Base-by-base conservation (phyloP, 1,140 invertebrate species). In the Portunus trituberculatus region DNA sequence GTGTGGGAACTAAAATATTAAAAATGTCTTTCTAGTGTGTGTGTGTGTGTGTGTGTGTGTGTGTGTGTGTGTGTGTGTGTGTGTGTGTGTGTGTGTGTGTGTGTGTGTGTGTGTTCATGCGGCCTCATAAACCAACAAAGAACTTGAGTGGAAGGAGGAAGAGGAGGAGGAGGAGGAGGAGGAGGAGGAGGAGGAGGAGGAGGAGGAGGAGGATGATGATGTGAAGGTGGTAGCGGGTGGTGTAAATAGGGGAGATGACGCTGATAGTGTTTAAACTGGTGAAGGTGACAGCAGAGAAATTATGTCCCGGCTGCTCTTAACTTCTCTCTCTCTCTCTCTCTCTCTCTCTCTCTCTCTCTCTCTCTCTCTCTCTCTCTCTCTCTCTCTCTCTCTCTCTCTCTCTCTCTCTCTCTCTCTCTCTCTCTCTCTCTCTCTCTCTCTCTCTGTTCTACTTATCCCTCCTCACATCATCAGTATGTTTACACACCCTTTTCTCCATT, bases 311-410 rank as follows among this genome's bases (percentile, higher is more conserved):
- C n/a, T 76, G 67, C 67, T 76, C 67, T 76, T 76, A 76, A n/a
- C 6, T 76, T 10, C 52, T 59, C 52, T 59, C 52, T 59, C 52
- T 59, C 52, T 59, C 52, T 59, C 52, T 59, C 52, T 59, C 52
- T 59, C 52, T 59, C 52, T 59, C 52, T 59, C 52, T 59, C 10
- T 59, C 52, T 59, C 10, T 59, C 52, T 59, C 52, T 59, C 67
- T 25, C 20, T 76, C 67, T 76, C 67, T 76, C 67, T 76, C 67
- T 76, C 67, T 76, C 67, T 76, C 67, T 76, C 67, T 76, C 20
- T 76, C 67, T 76, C 67, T 76, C 67, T 76, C 67, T 76, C 67
- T 76, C 67, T 76, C 67, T 76, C 67, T 76, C 67, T 76, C 67
- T 76, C 67, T 76, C 67, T 76, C 59, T 76, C 59, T 76, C 59